Evolutionary conservation across 2,797 vertebrate genomes (phyloP).

Genomic region (Anabacerthia variegaticeps): DNA sequence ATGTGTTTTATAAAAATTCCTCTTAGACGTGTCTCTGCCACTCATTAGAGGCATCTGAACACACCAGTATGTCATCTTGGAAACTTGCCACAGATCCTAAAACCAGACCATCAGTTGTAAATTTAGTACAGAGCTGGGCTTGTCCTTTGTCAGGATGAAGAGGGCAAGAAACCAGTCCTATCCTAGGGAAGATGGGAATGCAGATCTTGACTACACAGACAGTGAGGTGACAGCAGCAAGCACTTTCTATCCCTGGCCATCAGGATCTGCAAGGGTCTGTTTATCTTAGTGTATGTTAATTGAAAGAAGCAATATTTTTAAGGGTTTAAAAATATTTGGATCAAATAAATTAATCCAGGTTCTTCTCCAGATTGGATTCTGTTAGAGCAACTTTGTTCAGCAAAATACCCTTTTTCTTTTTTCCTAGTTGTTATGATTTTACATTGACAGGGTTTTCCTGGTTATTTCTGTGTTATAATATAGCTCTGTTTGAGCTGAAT

Average conservation of each 20-base stretch:
- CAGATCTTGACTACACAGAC: accelerated
- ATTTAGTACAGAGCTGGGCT: not conserved
- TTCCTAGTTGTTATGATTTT: not conserved
- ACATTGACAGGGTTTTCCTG: not conserved
- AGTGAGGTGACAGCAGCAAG: not conserved
- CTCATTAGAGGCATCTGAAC: not conserved
- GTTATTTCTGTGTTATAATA: not conserved
- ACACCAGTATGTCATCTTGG: not conserved
- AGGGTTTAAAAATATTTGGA: not conserved
- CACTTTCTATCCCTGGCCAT: accelerated
- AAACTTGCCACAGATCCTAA: not conserved
- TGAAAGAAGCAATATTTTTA: not conserved
- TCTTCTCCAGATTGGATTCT: not conserved
- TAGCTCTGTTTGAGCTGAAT: not conserved
- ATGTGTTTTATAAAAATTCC: not conserved
- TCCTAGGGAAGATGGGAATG: not conserved
- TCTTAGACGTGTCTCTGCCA: not conserved
- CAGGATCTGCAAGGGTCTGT: not conserved
- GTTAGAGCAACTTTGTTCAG: not conserved
- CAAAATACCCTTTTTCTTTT: not conserved
- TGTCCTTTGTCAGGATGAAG: not conserved
- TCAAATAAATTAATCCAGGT: not conserved
- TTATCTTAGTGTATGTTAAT: accelerated
- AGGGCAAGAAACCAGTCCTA: not conserved
- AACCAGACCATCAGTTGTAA: not conserved